Percentiles rank a stretch among this genome's conserved stretches.
phyloP scores from a whole-genome alignment of 2,888 invertebrate genomes.

The Meganola albula region DNA sequence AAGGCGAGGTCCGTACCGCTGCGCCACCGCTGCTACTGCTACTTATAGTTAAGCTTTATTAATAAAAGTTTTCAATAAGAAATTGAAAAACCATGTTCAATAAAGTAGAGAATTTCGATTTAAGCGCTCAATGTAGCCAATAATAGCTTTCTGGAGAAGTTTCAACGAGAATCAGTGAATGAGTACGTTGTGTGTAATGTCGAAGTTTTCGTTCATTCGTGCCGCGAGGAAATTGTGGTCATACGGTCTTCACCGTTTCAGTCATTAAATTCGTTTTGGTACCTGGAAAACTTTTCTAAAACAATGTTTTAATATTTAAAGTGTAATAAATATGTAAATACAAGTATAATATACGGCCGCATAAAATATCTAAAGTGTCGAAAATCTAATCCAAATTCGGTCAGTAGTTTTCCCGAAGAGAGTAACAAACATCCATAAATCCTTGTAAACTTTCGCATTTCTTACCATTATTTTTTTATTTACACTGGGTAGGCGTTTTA shows the following conservation, averaged over 20 bases:
- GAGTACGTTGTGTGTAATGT: background rate
- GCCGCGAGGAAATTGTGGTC: slow-evolving; percentile 25
- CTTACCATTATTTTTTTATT: too few relatives aligned
- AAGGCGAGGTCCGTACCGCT: too few relatives aligned
- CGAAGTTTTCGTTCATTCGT: slow-evolving; percentile 12
- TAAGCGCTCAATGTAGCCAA: slow-evolving; percentile 20
- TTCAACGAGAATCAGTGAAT: background rate
- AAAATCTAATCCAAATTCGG: too few relatives aligned
- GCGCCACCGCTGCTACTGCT: too few relatives aligned
- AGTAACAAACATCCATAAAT: too few relatives aligned
- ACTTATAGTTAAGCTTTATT: slow-evolving; percentile 10
- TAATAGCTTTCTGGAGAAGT: slow-evolving; percentile 25
- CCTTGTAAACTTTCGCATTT: too few relatives aligned
- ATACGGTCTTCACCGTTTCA: slow-evolving; percentile 23
- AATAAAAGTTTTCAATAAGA: slow-evolving; percentile 9
- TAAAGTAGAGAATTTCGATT: slow-evolving; percentile 24
- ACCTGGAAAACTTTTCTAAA: background rate
- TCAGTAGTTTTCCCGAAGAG: too few relatives aligned
- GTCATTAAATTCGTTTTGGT: too few relatives aligned
- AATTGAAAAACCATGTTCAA: slow-evolving; percentile 5
- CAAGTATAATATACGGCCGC: too few relatives aligned
- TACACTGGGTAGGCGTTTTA: too few relatives aligned
- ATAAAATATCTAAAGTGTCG: too few relatives aligned
- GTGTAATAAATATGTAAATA: too few relatives aligned
- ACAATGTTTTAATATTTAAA: background rate